A percentile compares a stretch with the other conserved stretches of the same genome.
phyloP scores from a whole-genome alignment of 2,888 invertebrate species.

The Hydropsyche betteni region DNA sequence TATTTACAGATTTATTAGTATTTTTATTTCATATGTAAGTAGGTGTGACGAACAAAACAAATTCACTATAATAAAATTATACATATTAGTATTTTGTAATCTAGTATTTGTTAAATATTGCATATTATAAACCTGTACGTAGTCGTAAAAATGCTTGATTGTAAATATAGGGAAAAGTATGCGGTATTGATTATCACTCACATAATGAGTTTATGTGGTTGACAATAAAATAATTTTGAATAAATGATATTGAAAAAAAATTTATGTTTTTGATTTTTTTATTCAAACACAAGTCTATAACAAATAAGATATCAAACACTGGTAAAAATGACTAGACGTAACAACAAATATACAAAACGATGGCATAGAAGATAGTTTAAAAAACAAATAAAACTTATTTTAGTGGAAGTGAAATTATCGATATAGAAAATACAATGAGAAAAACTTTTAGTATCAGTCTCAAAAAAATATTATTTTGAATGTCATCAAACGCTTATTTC shows the following conservation, averaged over 20 bases:
- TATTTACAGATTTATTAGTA: no score
- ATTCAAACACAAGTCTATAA: slow-evolving; percentile 1
- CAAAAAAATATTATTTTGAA: no score
- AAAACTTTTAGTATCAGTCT: no score
- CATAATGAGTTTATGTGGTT: slow-evolving; percentile 38
- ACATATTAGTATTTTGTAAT: slow-evolving; percentile 8
- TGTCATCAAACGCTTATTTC: no score
- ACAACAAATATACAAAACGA: background rate
- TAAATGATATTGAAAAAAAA: slow-evolving; percentile 28
- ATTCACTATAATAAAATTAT: background rate
- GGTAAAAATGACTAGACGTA: slow-evolving; percentile 2
- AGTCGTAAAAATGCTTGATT: slow-evolving; percentile 23
- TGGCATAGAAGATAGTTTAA: no score
- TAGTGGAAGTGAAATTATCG: no score
- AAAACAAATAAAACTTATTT: no score
- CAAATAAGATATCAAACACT: background rate
- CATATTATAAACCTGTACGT: background rate
- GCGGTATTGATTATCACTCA: slow-evolving; percentile 35
- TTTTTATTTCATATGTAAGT: no score
- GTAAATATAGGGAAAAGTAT: slow-evolving; percentile 25
- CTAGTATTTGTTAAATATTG: background rate
- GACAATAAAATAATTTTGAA: slow-evolving; percentile 41
- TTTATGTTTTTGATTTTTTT: background rate
- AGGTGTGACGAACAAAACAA: no score
- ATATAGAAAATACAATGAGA: no score